A percentile compares a stretch with the other conserved stretches of the same genome.
Evolutionary conservation across 1,140 invertebrate species (phyloP).

Genomic region (Triops longicaudatus): DNA sequence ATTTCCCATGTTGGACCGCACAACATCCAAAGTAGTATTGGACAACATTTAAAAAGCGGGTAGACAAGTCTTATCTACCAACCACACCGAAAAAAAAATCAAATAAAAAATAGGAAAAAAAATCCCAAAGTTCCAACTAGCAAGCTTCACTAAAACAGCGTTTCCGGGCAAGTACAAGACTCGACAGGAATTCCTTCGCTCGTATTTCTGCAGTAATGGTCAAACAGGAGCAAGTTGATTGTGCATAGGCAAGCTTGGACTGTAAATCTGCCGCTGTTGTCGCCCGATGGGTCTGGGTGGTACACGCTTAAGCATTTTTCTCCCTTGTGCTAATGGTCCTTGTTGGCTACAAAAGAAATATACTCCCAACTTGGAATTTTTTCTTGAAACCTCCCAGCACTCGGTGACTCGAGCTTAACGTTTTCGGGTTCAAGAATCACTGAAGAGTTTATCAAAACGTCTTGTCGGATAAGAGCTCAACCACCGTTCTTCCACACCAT

Average conservation of each 20-base stretch:
- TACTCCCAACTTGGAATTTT: neutral
- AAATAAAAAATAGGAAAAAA: no score
- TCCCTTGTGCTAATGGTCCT: neutral
- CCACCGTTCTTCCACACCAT: neutral
- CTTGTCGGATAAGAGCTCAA: neutral
- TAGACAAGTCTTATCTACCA: neutral
- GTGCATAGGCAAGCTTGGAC: neutral
- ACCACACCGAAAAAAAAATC: neutral
- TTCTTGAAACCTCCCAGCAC: no score
- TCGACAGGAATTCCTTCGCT: no score
- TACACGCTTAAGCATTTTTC: neutral
- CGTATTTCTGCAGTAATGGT: slow-evolving; percentile 13
- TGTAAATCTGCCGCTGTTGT: neutral
- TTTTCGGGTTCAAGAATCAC: neutral
- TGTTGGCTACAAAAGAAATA: neutral
- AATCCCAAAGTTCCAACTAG: no score
- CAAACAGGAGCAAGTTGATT: slow-evolving; percentile 7
- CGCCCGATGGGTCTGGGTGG: neutral
- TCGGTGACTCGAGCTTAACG: no score
- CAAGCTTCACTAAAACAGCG: no score
- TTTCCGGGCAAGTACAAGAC: no score
- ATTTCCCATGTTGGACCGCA: neutral
- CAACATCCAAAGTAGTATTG: neutral
- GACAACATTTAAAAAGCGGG: neutral
- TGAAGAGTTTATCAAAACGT: slow-evolving; percentile 8